Base-by-base conservation (phyloP, 2,113 vertebrate genomes). In the Malurus melanocephalus region DNA sequence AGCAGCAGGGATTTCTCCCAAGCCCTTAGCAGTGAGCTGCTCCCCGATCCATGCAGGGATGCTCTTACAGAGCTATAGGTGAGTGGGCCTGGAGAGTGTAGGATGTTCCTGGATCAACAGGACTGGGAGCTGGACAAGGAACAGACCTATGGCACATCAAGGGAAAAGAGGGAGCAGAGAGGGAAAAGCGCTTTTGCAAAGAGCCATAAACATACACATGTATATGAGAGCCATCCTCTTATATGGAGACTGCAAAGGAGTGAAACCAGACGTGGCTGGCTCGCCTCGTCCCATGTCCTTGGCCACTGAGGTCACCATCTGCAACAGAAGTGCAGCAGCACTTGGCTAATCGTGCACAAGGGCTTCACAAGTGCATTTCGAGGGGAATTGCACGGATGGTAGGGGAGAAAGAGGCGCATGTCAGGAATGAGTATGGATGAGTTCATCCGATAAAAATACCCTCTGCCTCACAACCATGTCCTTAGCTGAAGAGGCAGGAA, bases 391-490 rank as follows among this genome's bases (percentile, higher is more conserved):
- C 68, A 71, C 0, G 49, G 81, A 71, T 45, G 55, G 59, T 55
- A 32, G 7, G 23, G 55, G 51, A 83, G 82, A 92, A 77, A 45
- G 59, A 91, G 49, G 38, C 17, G 0, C 79, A 48, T 7, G 52
- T 85, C 46, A 61, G 84, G 87, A 88, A 83, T 16, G 42, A 88
- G 88, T 77, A 35, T 3, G 43, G 80, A 71, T 96, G 96, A 97
- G 93, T 96, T 96, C 95, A 95, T 95, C 68, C 0, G 87, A 95
- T 48, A 96, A 96, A 96, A 96, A 97, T 97, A 97, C 68, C 60
- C 80, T 68, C 74, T 91, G 93, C 87, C 67, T 97, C 94, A 97
- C 72, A 95, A 85, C 43, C 24, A 95, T 92, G 92, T 93, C 88
- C 95, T 93, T 92, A 95, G 92, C 87, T 91, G 94, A 93, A 94